Base-by-base conservation (phyloP, 2,113 vertebrate genomes). In the Pelobates fuscus region DNA sequence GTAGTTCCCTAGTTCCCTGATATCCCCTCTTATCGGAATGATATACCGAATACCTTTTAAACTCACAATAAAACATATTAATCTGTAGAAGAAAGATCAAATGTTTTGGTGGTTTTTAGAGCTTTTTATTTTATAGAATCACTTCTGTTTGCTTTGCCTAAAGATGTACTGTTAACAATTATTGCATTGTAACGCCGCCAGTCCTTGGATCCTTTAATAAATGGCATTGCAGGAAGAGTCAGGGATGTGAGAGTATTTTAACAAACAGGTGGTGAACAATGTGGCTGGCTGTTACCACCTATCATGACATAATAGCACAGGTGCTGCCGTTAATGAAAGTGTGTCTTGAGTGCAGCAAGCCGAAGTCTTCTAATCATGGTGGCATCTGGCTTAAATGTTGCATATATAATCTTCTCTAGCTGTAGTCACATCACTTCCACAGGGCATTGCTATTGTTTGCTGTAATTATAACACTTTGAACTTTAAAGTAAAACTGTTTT, bases 221-320 rank as follows among this genome's bases (percentile, higher is more conserved):
- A 18, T 2, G 12, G 17, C 12, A n/a, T 26, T 20, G 24, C 12
- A 41, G 18, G 1, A 23, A 11, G 30, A 14, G 18, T 43, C 55
- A 43, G 23, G 15, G 67, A 24, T 8, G 10, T 43, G 4, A 2
- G 12, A 26, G 54, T 59, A 21, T 26, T 58, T 18, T 41, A 70
- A 37, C 17, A 37, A 58, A 15, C 30, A 70, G 30, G 15, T 58
- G 30, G 21, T 23, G 20, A 41, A 25, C 24, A 59, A 24, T n/a
- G 12, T 57, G 30, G 6, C 30, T 58, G 32, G 52, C 52, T n/a
- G 11, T 41, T 24, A 25, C 10, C 21, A 25, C 21, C 23, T 60
- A 60, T 60, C 49, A 54, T 65, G 6, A 59, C 41, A 70, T 41
- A 70, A 43, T 44, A 11, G 54, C 21, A 10, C 49, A 68, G n/a